Evolutionary conservation across 1,140 invertebrate species (phyloP).

Genomic region (Neelides sp.): DNA sequence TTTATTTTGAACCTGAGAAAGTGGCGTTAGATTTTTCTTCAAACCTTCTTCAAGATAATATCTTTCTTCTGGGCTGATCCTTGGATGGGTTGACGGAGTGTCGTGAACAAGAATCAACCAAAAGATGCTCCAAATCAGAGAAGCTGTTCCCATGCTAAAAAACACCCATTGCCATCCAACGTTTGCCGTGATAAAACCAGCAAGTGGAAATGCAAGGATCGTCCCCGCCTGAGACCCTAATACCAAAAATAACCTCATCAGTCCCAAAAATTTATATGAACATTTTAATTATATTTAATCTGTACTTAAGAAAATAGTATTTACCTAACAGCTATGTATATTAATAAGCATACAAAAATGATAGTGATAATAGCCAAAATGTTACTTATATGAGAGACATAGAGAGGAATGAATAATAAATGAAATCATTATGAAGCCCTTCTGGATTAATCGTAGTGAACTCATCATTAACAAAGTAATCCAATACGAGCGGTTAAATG

Average conservation of each 20-base stretch:
- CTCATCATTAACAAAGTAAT: too few species aligned
- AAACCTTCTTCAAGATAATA: background rate
- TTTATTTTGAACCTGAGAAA: background rate
- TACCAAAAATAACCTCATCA: background rate
- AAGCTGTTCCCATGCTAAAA: slow-evolving; percentile 36
- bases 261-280: slow-evolving; percentile 3
- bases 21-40: background rate
- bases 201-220: background rate
- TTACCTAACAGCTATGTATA: too few species aligned
- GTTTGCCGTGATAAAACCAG: background rate
- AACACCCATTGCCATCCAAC: slow-evolving; percentile 42
- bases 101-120: slow-evolving; percentile 5
- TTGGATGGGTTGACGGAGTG: background rate
- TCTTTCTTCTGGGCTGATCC: background rate
- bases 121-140: slow-evolving; percentile 31
- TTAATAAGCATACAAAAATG: too few species aligned
- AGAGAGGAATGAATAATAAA: too few species aligned
- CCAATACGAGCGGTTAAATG: too few species aligned
- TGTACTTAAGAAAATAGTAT: too few species aligned
- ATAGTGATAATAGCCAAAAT: too few species aligned
- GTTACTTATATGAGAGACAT: too few species aligned
- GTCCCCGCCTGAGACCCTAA: slow-evolving; percentile 8
- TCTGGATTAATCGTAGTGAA: too few species aligned
- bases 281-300: too few species aligned
- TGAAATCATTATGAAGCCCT: too few species aligned